Base-by-base conservation (phyloP, 1,140 invertebrate species). In the Drosophila eugracilis region DNA sequence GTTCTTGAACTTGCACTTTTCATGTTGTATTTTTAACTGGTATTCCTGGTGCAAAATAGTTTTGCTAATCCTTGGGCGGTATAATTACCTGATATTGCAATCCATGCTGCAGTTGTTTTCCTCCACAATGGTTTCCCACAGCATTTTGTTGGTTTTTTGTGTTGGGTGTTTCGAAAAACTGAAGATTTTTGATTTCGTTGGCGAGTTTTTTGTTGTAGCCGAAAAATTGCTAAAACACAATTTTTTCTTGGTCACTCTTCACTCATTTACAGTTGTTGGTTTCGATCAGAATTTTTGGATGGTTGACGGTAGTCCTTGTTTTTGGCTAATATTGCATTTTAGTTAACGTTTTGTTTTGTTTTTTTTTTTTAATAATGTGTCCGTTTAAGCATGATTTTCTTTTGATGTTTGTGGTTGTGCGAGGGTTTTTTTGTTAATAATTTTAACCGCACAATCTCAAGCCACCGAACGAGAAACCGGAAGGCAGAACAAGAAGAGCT, bases 151-250 rank as follows among this genome's bases (percentile, higher is more conserved):
- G 42, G 9, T 60, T 58, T 52, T 65, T 52, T 15, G 39, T 71
- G 14, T 60, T 19, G 14, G 57, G 44, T 14, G 36, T 71, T 47
- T 55, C 24, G 15, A 41, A 78, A 42, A 39, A 47, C 58, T 24
- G 32, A 57, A 57, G n/a, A 17, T 36, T 69, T 58, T 24, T 32
- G 12, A 45, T 54, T 59, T 24, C 37, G 50, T 30, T 49, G 14
- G 7, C 15, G 26, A 28, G 34, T 50, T 28, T 44, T 54, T 58
- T 39, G 21, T 57, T 34, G 12, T 19, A 22, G 36, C 47, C 21
- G 14, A 75, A 84, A 84, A 90, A 89, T 90, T 90, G 89, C 73
- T 90, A 86, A 81, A 89, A 86, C 89, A 90, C 89, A 90, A 90
- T 90, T 86, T 89, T 78, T 55, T 75, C 47, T 72, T 52, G 7